phyloP scores from a whole-genome alignment of 2,797 vertebrate genomes.

The Girardinus metallicus region DNA sequence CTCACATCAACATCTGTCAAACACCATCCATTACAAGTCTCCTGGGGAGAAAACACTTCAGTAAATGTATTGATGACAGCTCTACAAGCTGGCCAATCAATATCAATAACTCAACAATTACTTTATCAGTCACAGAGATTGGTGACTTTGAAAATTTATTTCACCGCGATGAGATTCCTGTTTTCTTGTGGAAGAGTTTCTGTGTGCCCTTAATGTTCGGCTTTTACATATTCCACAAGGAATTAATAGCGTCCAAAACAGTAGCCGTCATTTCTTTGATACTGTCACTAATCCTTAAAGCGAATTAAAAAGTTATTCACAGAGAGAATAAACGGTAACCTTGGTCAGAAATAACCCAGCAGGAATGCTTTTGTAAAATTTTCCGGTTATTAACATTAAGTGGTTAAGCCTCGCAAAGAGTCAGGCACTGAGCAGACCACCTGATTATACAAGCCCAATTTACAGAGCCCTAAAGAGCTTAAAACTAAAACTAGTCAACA shows the following conservation, averaged over 20 bases:
- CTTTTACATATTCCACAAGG: neutral
- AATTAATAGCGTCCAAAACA: neutral
- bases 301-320: conserved; percentile 5
- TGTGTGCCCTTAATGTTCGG: neutral
- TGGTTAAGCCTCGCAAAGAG: conserved; percentile 2
- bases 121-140: conserved; percentile 6
- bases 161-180: neutral
- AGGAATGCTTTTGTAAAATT: conserved; percentile 11
- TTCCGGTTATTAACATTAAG: conserved; percentile 9
- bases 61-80: conserved; percentile 4
- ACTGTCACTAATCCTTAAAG: neutral
- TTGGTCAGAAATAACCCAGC: conserved; percentile 5
- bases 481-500: neutral
- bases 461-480: neutral
- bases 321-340: neutral
- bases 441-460: conserved; percentile 8
- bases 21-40: conserved; percentile 1
- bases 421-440: neutral
- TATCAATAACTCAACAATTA: conserved; percentile 17
- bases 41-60: neutral
- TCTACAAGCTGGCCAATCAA: conserved; percentile 20
- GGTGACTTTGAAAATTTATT: conserved; percentile 7
- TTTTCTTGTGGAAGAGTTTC: neutral
- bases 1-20: conserved; percentile 8
- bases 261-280: neutral